Evolutionary conservation across 2,113 vertebrate species (phyloP).

Genomic region (Calonectris borealis): DNA sequence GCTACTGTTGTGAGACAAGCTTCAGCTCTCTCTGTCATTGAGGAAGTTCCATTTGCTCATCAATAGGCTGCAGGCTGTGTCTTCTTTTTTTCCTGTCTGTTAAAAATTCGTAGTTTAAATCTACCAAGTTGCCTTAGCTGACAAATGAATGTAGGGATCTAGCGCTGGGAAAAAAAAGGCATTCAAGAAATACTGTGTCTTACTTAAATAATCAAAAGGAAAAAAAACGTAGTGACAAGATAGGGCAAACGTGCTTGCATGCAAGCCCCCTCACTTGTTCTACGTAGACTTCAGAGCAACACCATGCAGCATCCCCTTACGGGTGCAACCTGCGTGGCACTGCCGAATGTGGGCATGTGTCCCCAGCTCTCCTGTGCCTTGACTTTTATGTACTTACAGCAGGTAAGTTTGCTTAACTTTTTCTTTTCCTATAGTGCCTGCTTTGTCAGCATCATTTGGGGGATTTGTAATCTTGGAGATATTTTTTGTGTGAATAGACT

Average conservation of each 20-base stretch:
- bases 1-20: slow-evolving; percentile 72
- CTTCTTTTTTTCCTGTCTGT: slow-evolving; percentile 12
- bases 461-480: slow-evolving; percentile 3
- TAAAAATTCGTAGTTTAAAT: slow-evolving; percentile 37
- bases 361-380: slow-evolving; percentile 97
- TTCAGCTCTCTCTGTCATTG: slow-evolving; percentile 73
- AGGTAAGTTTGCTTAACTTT: slow-evolving; percentile 86
- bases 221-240: slow-evolving; percentile 64
- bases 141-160: slow-evolving; percentile 63
- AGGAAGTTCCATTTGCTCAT: slow-evolving; percentile 77
- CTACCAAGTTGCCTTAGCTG: slow-evolving; percentile 74
- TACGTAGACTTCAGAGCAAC: slow-evolving; percentile 79
- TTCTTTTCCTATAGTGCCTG: slow-evolving; percentile 23
- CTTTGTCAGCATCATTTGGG: slow-evolving; percentile 29
- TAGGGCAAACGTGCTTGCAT: slow-evolving; percentile 73
- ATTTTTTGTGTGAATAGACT: slow-evolving; percentile 29
- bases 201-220: slow-evolving; percentile 37
- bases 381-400: slow-evolving; percentile 99
- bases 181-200: not conserved
- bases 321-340: slow-evolving; percentile 93
- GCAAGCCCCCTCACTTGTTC: slow-evolving; percentile 78
- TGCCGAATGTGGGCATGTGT: slow-evolving; percentile 94
- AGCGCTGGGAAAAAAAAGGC: not conserved
- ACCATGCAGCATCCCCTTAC: slow-evolving; percentile 94
- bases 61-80: slow-evolving; percentile 72